Percentiles rank a stretch among this genome's conserved stretches.
These are phyloP conservation scores for Lithobates sylvaticus DNA, from an alignment of 2,797 vertebrate genomes.

Conservation along the genomic window DNA sequence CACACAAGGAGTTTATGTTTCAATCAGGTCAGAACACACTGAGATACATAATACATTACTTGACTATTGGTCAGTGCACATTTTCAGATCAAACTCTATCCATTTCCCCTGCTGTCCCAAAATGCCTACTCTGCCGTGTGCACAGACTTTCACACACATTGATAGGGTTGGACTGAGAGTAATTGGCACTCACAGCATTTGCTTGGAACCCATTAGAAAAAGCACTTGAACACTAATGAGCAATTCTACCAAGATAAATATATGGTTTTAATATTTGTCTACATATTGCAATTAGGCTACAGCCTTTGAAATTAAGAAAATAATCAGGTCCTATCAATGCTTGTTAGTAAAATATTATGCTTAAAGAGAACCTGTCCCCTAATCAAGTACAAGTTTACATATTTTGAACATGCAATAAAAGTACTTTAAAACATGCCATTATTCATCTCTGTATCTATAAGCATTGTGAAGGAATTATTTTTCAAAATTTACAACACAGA, in stretches of 20 bases:
- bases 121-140: constrained; percentile 44
- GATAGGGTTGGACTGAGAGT: constrained; percentile 49
- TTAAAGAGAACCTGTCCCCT: too few species aligned
- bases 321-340: neutral
- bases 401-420: too few species aligned
- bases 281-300: neutral
- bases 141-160: constrained; percentile 62
- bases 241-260: neutral
- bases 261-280: neutral
- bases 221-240: constrained; percentile 4
- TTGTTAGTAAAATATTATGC: neutral
- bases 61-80: constrained; percentile 60
- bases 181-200: constrained; percentile 60
- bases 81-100: constrained; percentile 62
- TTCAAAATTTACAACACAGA: too few species aligned
- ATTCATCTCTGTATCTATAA: too few species aligned
- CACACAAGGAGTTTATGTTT: constrained; percentile 61
- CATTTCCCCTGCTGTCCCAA: constrained; percentile 56
- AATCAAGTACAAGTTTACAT: too few species aligned
- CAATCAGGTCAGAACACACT: constrained; percentile 59
- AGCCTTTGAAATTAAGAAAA: constrained; percentile 1
- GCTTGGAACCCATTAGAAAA: constrained; percentile 59
- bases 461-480: too few species aligned
- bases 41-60: constrained; percentile 61
- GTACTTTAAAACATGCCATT: too few species aligned